A percentile compares a stretch with the other conserved stretches of the same genome.
Conservation (phyloP, 2,888 invertebrate genomes). For the Drosophila gaucha region DNA sequence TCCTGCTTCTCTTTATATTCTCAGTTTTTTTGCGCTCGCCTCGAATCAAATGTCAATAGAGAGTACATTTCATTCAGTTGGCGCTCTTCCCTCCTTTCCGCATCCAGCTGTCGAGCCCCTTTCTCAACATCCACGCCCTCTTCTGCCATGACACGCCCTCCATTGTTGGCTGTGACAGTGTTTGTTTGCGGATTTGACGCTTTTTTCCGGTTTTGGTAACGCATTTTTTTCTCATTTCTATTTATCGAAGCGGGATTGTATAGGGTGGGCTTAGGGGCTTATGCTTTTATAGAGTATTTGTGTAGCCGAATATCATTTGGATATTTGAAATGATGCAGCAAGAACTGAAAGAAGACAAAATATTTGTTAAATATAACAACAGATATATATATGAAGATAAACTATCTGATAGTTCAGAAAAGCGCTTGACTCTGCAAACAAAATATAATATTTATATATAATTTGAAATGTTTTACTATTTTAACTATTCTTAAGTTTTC, state of each 20-base stretch:
- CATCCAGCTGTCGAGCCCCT: not conserved
- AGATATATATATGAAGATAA: not conserved
- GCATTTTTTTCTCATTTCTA: slow-evolving; percentile 45
- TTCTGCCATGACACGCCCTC: slow-evolving; percentile 44
- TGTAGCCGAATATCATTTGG: slow-evolving; percentile 21
- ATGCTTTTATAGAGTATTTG: slow-evolving; percentile 34
- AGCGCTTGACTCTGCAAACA: too few relatives aligned
- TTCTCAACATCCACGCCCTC: not conserved
- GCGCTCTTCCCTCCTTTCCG: slow-evolving; percentile 38
- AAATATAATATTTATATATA: too few relatives aligned
- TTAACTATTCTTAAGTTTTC: too few relatives aligned
- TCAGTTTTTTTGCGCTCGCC: not conserved
- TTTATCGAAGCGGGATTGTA: slow-evolving; percentile 1
- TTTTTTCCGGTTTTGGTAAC: slow-evolving; percentile 69
- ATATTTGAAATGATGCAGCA: slow-evolving; percentile 16
- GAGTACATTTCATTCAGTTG: slow-evolving; percentile 78
- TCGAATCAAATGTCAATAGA: slow-evolving; percentile 79
- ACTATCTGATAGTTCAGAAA: too few relatives aligned
- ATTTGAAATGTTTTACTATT: too few relatives aligned
- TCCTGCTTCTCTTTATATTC: slow-evolving; percentile 7
- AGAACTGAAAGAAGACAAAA: too few relatives aligned
- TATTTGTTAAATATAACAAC: too few relatives aligned
- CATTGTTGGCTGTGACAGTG: slow-evolving; percentile 75
- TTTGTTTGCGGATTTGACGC: slow-evolving; percentile 80
- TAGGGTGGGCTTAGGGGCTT: not conserved